Conservation (phyloP, 2,888 invertebrate genomes). For the Adelphocoris suturalis region DNA sequence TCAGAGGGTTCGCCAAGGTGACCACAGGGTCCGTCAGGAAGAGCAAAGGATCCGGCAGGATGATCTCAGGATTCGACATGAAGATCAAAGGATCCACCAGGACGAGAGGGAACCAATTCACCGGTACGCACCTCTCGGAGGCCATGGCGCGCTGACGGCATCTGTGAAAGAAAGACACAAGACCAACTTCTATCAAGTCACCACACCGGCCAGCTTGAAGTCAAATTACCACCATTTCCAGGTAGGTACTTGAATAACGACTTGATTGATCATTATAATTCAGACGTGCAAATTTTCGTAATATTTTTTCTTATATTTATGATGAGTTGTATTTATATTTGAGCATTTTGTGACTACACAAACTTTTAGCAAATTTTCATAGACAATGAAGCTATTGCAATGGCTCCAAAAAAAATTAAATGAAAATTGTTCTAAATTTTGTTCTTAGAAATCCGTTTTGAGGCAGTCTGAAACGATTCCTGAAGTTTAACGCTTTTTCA, state of each 20-base stretch:
- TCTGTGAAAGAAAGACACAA: conserved; percentile 16
- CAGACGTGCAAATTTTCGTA: no score
- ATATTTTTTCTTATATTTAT: no score
- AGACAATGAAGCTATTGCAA: no score
- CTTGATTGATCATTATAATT: no score
- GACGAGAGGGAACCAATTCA: background rate
- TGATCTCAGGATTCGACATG: conserved; percentile 22
- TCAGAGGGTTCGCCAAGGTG: background rate
- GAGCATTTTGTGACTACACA: no score
- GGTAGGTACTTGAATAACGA: conserved; percentile 35
- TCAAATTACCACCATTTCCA: conserved; percentile 74
- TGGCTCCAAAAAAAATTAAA: no score
- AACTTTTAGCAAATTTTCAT: no score
- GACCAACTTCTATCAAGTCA: conserved; percentile 61
- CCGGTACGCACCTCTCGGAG: conserved; percentile 9
- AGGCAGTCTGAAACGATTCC: no score
- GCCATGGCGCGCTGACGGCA: conserved; percentile 74
- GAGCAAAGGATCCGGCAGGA: conserved; percentile 34
- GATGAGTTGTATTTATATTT: no score
- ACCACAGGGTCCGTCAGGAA: background rate
- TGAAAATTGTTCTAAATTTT: no score
- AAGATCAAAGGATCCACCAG: background rate
- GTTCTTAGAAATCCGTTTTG: no score
- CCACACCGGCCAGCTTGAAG: conserved; percentile 62
- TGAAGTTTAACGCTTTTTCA: no score